Percentiles rank a stretch among this genome's conserved stretches.
Evolutionary conservation across 2,113 vertebrate species (phyloP).

Genomic region (Xenopus laevis): DNA sequence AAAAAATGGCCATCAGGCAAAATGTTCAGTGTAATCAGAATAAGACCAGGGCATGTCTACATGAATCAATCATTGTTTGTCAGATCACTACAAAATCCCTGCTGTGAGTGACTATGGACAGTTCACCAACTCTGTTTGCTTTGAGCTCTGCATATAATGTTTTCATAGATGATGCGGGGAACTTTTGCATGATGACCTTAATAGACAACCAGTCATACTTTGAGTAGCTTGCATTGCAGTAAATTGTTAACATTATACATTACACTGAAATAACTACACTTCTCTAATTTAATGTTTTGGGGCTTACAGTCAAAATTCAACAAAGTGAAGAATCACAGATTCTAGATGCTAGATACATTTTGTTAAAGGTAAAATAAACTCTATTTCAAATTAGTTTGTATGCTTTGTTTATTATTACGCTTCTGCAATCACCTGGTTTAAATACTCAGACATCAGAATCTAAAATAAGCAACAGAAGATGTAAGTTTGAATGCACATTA

Average conservation of each 20-base stretch:
- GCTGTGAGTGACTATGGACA: constrained; percentile 67
- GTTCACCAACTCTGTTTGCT: constrained; percentile 73
- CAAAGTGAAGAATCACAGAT: too few relatives aligned
- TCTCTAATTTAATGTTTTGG: too few relatives aligned
- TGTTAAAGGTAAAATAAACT: too few relatives aligned
- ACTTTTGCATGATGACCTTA: constrained; percentile 72
- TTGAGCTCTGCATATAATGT: constrained; percentile 53
- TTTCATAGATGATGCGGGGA: constrained; percentile 50
- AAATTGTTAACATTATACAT: constrained; percentile 61
- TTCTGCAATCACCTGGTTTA: too few relatives aligned
- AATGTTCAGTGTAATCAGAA: constrained; percentile 64
- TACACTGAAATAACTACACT: constrained; percentile 45
- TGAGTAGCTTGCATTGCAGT: constrained; percentile 66
- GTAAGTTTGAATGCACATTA: too few relatives aligned
- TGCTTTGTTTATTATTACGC: too few relatives aligned
- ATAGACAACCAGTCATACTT: constrained; percentile 72
- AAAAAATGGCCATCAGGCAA: constrained; percentile 81
- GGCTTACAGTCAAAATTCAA: too few relatives aligned
- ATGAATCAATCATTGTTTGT: constrained; percentile 89
- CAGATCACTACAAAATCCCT: constrained; percentile 78
- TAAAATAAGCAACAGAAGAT: too few relatives aligned
- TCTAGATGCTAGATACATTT: too few relatives aligned
- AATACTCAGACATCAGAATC: too few relatives aligned
- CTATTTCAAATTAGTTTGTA: too few relatives aligned
- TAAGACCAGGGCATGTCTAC: constrained; percentile 78